These are phyloP conservation scores for Ligdia adustata DNA, from an alignment of 2,888 invertebrate species.

Conservation along the genomic window DNA sequence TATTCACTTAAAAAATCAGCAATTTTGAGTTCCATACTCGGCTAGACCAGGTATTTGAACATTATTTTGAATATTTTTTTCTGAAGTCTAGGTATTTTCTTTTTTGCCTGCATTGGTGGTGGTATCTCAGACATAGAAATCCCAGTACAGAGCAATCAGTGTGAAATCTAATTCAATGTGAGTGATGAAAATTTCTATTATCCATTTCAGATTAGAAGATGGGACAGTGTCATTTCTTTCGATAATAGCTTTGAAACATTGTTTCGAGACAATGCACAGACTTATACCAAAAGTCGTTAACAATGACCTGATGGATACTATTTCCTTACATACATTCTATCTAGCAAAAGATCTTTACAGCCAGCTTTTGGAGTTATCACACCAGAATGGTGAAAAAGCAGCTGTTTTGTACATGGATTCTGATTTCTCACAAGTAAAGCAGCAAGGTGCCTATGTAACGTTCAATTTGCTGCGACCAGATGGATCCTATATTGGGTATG, in stretches of 20 bases:
- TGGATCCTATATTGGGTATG: constrained; percentile 93
- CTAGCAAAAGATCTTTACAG: constrained; percentile 90
- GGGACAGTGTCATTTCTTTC: constrained; percentile 95
- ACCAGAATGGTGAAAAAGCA: constrained; percentile 89
- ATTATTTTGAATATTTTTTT: too few relatives aligned
- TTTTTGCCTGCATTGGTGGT: too few relatives aligned
- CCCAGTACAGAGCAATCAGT: too few relatives aligned
- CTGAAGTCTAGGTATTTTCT: too few relatives aligned
- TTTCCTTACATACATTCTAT: constrained; percentile 89
- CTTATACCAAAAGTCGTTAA: constrained; percentile 83
- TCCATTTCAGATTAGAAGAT: constrained; percentile 92
- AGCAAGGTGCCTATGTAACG: constrained; percentile 94
- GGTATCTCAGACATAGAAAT: too few relatives aligned
- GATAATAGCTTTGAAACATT: constrained; percentile 91
- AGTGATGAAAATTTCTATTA: too few relatives aligned
- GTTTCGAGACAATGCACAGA: constrained; percentile 89
- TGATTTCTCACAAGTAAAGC: constrained; percentile 82
- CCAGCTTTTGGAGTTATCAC: constrained; percentile 85
- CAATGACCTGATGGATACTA: constrained; percentile 82
- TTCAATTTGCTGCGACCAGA: constrained; percentile 93
- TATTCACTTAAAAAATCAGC: too few relatives aligned
- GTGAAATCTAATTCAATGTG: too few relatives aligned
- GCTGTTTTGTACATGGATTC: constrained; percentile 90
- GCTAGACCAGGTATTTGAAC: too few relatives aligned
- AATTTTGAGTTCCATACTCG: too few relatives aligned